Conservation (phyloP, 2,797 vertebrate genomes). For the Cyclura pinguis region DNA sequence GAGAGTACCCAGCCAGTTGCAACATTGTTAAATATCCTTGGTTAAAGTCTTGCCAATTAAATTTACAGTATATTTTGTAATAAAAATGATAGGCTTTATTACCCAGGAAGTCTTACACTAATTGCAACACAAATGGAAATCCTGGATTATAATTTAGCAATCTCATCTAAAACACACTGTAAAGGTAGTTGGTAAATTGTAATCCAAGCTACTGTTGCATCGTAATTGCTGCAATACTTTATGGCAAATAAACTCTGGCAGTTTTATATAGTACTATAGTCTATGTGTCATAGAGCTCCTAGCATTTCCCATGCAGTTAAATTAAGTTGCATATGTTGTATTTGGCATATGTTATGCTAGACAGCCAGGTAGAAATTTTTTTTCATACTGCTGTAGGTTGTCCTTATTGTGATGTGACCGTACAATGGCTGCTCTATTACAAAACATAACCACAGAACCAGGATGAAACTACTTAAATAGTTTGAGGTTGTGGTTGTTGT, state of each 20-base stretch:
- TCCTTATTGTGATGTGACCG: background rate
- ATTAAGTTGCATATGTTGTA: conserved; percentile 18
- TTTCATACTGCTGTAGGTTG: background rate
- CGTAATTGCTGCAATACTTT: conserved; percentile 8
- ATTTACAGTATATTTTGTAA: conserved; percentile 10
- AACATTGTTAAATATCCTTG: conserved; percentile 15
- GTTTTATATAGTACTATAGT: background rate
- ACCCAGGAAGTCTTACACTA: background rate
- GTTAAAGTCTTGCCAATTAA: background rate
- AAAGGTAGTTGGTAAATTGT: conserved; percentile 13
- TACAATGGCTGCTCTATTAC: background rate
- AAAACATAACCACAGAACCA: background rate
- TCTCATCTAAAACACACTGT: conserved; percentile 7
- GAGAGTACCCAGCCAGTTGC: background rate
- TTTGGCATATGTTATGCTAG: conserved; percentile 20
- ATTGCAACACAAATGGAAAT: conserved; percentile 12
- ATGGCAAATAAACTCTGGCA: conserved; percentile 8
- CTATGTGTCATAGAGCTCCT: background rate
- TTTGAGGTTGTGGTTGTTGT: background rate
- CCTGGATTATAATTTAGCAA: conserved; percentile 19
- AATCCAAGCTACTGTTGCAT: conserved; percentile 5
- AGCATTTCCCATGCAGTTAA: conserved; percentile 31
- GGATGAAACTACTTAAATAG: background rate
- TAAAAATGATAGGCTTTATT: conserved; percentile 10
- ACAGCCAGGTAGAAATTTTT: conserved; percentile 6